Evolutionary conservation across 2,888 invertebrate species (phyloP).

Genomic region (Chironomus tentans): DNA sequence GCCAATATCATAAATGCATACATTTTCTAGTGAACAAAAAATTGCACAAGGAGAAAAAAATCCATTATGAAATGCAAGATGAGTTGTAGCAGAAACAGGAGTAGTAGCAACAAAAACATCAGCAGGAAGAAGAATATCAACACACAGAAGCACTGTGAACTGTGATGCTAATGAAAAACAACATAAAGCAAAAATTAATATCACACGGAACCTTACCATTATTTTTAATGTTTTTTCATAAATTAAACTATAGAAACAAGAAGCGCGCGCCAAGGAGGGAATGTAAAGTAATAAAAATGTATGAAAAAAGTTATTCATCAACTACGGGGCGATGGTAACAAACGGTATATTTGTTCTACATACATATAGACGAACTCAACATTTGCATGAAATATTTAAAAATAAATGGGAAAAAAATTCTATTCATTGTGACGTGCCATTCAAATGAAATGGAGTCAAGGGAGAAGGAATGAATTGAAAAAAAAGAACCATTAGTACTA

Average conservation of each 20-base stretch:
- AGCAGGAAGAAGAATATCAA: slow-evolving; percentile 2
- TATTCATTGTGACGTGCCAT: neutral
- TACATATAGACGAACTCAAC: neutral
- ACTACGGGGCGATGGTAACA: neutral
- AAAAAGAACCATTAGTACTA: neutral
- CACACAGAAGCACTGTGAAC: neutral
- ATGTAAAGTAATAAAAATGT: slow-evolving; percentile 25
- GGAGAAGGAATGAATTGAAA: neutral
- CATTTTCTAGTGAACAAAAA: no score
- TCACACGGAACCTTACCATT: slow-evolving; percentile 8
- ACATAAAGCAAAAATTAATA: slow-evolving; percentile 25
- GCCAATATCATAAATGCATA: no score
- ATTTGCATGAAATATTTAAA: neutral
- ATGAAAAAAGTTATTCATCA: neutral
- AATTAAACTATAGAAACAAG: slow-evolving; percentile 14
- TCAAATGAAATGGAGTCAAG: neutral
- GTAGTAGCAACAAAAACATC: neutral
- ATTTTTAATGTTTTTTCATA: slow-evolving; percentile 25
- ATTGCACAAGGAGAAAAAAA: neutral
- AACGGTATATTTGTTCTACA: neutral
- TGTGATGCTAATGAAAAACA: slow-evolving; percentile 24
- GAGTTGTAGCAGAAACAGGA: neutral
- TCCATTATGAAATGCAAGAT: slow-evolving; percentile 22
- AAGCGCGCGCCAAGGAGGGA: neutral
- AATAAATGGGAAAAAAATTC: neutral